Evolutionary conservation across 2,888 invertebrate species (phyloP), one percentile per base, ranked within the genome.

Genomic region (Zelleria hepariella): DNA sequence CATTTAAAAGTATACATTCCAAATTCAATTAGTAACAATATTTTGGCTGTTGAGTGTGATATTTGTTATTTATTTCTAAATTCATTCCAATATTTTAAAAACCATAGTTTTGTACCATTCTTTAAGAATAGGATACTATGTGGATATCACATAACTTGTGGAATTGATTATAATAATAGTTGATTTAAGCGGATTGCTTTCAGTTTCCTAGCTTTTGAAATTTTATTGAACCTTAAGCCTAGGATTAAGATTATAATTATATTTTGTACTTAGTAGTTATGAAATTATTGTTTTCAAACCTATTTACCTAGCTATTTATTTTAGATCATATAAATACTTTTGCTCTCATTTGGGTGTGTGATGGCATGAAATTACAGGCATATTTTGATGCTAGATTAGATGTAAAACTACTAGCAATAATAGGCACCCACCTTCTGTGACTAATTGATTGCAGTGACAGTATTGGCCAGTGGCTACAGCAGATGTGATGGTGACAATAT

Each of bases 1-100:
- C 67, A 70, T 71, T 72, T 70, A 74, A 76, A 79, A 57, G 52
- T 74, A 71, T 86, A 87, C 86, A 87, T 86, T 87, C 87, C 87
- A 84, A 80, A 79, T 79, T 82, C 76, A 75, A 62, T n/a, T n/a
- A n/a, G 10, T 65, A 71, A 65, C 72, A 71, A 73, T 67, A 62
- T 67, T 66, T 69, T 57, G 57, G 57, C 57, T 57, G 57, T 58
- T 42, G 10, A 42, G 32, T 42, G 15, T 42, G 32, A 42, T 42
- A 42, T 42, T 10, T 42, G 10, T 42, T 15, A 42, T 42, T 42
- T 42, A 42, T 42, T 42, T 42, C 32, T 42, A 42, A 42, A 42
- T 15, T 42, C 32, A 10, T 42, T 42, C 32, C 32, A 42, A 1
- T 42, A 15, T 42, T 42, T 42, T 42, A 2, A 15, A 15, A 42